Conservation (phyloP, 2,113 vertebrate genomes). For the Dipodomys ordii region DNA sequence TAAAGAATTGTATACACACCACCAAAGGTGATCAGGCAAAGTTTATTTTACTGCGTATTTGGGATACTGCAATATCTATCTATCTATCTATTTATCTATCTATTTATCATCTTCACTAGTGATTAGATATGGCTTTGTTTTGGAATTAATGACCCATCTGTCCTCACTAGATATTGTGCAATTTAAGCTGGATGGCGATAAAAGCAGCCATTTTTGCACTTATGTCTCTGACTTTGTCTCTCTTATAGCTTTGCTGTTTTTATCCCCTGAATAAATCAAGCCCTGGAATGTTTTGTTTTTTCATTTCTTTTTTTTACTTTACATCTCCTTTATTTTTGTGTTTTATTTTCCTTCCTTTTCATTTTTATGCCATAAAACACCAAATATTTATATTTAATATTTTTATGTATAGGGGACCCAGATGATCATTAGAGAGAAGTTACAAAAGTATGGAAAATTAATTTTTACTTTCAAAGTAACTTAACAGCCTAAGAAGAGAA, state of each 20-base stretch:
- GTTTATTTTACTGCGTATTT: background rate
- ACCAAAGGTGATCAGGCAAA: background rate
- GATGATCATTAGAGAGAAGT: no score
- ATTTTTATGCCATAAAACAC: no score
- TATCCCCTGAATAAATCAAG: no score
- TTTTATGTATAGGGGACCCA: no score
- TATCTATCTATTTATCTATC: no score
- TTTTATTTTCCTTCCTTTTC: no score
- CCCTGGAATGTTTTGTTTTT: background rate
- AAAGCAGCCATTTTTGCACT: background rate
- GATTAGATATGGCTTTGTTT: background rate
- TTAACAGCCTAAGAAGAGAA: no score
- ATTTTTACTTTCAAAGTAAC: no score
- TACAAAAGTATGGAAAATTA: no score
- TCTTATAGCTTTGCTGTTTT: accelerated
- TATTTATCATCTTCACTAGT: background rate
- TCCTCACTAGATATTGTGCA: background rate
- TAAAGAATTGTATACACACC: background rate
- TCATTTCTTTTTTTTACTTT: no score
- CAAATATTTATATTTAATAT: no score
- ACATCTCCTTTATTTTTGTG: no score
- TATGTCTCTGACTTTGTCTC: background rate
- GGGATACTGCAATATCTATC: background rate
- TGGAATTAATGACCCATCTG: background rate
- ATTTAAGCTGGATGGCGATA: background rate